Conservation (phyloP, 2,113 vertebrate species). For the Chaetodon trifascialis region DNA sequence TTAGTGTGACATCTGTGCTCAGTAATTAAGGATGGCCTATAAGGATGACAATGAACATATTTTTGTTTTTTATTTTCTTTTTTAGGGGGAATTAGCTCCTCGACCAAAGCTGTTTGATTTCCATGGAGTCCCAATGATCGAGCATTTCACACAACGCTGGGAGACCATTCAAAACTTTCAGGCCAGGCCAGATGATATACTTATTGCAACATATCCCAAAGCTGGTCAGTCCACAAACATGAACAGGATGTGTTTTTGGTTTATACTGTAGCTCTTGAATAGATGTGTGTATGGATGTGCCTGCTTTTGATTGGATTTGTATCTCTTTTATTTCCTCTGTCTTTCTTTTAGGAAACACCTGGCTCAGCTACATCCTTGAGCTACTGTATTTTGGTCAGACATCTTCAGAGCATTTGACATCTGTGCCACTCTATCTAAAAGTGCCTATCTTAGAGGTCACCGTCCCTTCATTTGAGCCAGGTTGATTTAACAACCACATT, state of each 20-base stretch:
- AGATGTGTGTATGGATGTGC: background rate
- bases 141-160: no score
- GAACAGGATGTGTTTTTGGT: background rate
- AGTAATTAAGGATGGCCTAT: no score
- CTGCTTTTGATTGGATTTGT: accelerated
- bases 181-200: no score
- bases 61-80: no score
- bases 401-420: background rate
- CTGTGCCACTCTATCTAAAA: background rate
- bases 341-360: background rate
- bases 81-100: no score
- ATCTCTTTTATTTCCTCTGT: background rate
- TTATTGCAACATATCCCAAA: no score
- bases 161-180: no score
- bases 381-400: background rate
- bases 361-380: background rate
- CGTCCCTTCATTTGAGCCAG: background rate
- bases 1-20: no score
- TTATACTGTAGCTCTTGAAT: background rate
- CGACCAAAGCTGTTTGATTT: no score
- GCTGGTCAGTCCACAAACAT: no score
- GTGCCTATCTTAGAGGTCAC: background rate
- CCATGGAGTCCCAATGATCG: no score
- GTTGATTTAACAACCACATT: conserved; percentile 6
- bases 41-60: background rate